A percentile compares a stretch with the other conserved stretches of the same genome.
Evolutionary conservation across 1,140 invertebrate genomes (phyloP).

Genomic region (Heliconius melpomene): DNA sequence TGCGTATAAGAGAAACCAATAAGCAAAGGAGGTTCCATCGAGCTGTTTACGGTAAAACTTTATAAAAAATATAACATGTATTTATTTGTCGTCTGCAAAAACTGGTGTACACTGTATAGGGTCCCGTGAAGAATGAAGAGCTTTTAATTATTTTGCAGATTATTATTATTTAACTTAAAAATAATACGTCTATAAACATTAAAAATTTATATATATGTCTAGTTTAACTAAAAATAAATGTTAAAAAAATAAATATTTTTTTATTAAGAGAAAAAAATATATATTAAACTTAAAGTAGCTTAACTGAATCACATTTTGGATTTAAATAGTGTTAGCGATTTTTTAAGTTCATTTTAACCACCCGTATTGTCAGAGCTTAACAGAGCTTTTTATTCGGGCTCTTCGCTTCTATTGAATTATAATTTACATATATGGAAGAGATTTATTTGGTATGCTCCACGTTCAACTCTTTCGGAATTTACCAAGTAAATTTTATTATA

Average conservation of each 20-base stretch:
- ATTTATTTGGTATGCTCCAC: neutral
- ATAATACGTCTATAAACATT: no score
- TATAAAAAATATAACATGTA: neutral
- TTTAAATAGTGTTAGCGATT: neutral
- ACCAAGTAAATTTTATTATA: neutral
- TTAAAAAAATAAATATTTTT: no score
- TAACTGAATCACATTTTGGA: neutral
- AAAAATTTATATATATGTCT: no score
- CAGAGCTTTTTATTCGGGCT: neutral
- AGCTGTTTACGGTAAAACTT: neutral
- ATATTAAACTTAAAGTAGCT: neutral
- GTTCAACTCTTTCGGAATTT: neutral
- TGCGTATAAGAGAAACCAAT: neutral
- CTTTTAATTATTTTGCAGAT: neutral
- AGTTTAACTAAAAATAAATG: no score
- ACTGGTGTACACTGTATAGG: neutral
- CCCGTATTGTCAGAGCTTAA: neutral
- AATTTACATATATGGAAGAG: neutral
- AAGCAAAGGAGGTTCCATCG: neutral
- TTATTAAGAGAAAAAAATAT: no score
- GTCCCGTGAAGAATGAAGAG: neutral
- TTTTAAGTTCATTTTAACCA: neutral
- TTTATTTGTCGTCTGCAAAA: neutral
- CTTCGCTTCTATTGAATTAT: constrained; percentile 2
- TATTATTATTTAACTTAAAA: neutral